Base-by-base conservation (phyloP, 2,888 invertebrate species). In the Lysandra bellargus region DNA sequence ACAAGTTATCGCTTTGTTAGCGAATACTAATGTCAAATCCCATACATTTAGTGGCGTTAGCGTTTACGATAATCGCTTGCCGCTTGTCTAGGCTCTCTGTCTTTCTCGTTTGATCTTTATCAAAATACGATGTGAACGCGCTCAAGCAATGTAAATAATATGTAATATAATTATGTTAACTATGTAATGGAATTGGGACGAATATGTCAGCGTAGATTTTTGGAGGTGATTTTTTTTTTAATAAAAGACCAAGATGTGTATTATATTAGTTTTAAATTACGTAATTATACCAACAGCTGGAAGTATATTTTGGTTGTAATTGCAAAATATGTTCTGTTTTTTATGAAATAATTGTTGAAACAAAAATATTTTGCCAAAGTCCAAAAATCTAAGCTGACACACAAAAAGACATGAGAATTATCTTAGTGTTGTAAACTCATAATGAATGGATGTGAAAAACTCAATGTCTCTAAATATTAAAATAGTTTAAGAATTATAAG, bases 381-480 rank as follows among this genome's bases (percentile, higher is more conserved):
- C 30, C 64, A 64, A 64, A 9, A 2, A 64, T 64, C 30, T 64
- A 69, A 69, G 33, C 33, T 69, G 69, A 37, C 33, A 37, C 64
- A 30, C 12, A 64, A 64, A 64, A 23, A 75, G 75, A 75, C 75
- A 76, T 76, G 76, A 57, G 76, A 53, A 76, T 57, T 33, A 76
- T 57, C 17, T 76, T 53, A 76, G 6, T 76, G 76, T 76, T 53
- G 61, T 73, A 73, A 77, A 81, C 60, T 74, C 78, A 72, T 80
- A 79, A 80, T 78, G 78, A 74, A 79, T 79, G 75, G 79, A 80
- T 79, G 79, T 78, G 79, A 79, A 80, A 79, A 78, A 79, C 74
- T 79, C 78, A 78, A 79, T 87, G 87, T 87, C 87, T 88, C 86
- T 83, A 83, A 82, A 85, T 69, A 69, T 30, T 69, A 83, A 82